Base-by-base conservation (phyloP, 2,797 vertebrate species). In the Microctenopoma steveboyesi region DNA sequence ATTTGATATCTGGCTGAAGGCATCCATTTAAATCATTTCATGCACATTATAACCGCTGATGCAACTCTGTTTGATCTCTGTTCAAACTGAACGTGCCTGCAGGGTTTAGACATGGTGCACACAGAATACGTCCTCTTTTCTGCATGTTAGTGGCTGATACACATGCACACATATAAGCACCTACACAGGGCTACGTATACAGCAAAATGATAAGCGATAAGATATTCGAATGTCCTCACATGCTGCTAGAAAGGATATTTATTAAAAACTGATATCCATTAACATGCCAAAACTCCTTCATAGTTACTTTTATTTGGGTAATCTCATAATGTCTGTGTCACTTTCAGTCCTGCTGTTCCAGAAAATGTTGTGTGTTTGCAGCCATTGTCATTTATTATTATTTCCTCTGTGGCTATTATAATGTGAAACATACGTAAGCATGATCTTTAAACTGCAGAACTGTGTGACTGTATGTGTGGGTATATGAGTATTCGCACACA, bases 381-480 rank as follows among this genome's bases (percentile, higher is more conserved):
- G 50, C 45, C 8, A 69, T 72, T 75, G 79, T 72, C 62, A 67
- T 81, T 56, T 30, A 30, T 30, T 30, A 30, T 79, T 73, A 88
- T 83, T 86, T 88, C 77, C 84, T 88, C 67, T 16, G 79, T 77
- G 76, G 79, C 75, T 62, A 65, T 74, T 83, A 53, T 57, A 58
- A 78, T 82, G 72, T 78, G 52, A 78, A 84, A 83, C 75, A 83
- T 81, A 82, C 81, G 79, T 60, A 70, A 65, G 76, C 74, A 73
- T 69, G 70, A 85, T 79, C 64, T 85, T 74, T 78, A 78, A 78
- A 86, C 84, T 72, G 61, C 59, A 80, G 54, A 63, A 67, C 53
- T 72, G 55, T 72, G 59, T 47, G 33, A 57, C 18, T 47, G 33
- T 45, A 7, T 53, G 53, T 58, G 76, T 56, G 49, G 14, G 61